Conservation (phyloP, 2,888 invertebrate species). For the Brachypalpus laphriformis region DNA sequence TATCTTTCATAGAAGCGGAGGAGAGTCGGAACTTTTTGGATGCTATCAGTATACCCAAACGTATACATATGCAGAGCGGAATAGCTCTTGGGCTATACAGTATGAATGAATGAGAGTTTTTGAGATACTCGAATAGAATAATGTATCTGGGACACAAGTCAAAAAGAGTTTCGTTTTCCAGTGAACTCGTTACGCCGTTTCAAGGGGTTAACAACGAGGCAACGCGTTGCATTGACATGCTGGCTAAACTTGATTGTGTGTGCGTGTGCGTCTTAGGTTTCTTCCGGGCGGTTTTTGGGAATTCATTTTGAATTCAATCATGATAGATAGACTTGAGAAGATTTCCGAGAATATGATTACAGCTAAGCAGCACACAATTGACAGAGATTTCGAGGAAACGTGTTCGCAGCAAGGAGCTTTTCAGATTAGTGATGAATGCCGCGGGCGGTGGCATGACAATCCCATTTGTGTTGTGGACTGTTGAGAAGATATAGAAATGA, state of each 20-base stretch:
- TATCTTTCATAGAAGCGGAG: neutral
- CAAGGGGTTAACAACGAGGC: neutral
- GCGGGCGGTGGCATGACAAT: neutral
- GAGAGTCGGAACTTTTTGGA: neutral
- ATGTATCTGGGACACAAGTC: neutral
- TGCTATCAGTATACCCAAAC: neutral
- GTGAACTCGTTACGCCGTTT: neutral
- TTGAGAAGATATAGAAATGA: too few species aligned
- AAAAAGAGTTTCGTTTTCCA: slow-evolving; percentile 8
- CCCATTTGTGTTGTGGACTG: neutral
- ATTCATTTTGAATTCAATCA: neutral
- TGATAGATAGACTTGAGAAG: neutral
- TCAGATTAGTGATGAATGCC: neutral
- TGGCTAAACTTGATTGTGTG: neutral
- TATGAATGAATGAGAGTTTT: neutral
- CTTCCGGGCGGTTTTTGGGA: neutral
- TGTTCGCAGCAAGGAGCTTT: neutral
- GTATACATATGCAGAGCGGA: neutral
- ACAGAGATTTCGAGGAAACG: neutral
- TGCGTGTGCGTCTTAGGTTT: neutral
- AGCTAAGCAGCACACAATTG: neutral
- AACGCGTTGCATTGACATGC: neutral
- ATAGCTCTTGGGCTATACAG: neutral
- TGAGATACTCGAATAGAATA: neutral
- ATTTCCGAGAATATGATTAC: neutral